Conservation (phyloP, 2,797 vertebrate species). For the Oryzias dopingdopingensis region DNA sequence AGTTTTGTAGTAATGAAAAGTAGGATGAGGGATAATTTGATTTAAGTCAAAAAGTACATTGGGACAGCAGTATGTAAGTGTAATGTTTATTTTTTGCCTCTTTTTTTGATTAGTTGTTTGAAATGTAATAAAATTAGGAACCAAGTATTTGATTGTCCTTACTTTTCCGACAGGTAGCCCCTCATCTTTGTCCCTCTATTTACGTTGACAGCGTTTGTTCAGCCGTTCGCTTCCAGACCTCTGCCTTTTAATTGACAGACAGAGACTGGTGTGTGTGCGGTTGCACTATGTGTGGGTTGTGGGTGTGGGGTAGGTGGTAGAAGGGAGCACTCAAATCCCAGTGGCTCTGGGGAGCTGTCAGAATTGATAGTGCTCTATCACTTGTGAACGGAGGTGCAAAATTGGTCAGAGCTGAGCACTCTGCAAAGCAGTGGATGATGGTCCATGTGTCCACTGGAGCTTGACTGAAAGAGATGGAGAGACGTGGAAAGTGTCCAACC, state of each 20-base stretch:
- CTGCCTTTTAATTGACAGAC: conserved; percentile 63
- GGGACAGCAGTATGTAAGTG: conserved; percentile 54
- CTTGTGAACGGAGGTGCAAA: conserved; percentile 77
- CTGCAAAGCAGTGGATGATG: conserved; percentile 72
- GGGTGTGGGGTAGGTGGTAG: conserved; percentile 52
- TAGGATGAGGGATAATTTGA: conserved; percentile 52
- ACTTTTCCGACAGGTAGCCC: conserved; percentile 61
- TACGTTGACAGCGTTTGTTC: conserved; percentile 74
- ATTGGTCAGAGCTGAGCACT: conserved; percentile 75
- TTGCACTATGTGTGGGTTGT: conserved; percentile 16
- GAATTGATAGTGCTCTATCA: conserved; percentile 82
- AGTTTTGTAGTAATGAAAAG: conserved; percentile 34
- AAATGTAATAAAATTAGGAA: conserved; percentile 69
- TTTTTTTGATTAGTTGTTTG: conserved; percentile 75
- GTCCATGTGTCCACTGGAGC: conserved; percentile 70
- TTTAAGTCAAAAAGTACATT: conserved; percentile 64
- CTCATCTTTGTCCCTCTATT: conserved; percentile 55
- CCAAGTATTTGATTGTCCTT: conserved; percentile 69
- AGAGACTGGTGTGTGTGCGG: conserved; percentile 40
- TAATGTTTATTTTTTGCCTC: conserved; percentile 45
- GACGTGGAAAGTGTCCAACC: conserved; percentile 62
- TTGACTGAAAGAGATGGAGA: conserved; percentile 71
- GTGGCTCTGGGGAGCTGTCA: conserved; percentile 79
- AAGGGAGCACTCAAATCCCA: conserved; percentile 74
- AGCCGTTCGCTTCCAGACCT: conserved; percentile 68